Evolutionary conservation across 2,888 invertebrate genomes (phyloP), one percentile per base, ranked within the genome.

Genomic region (Ochlodes sylvanus): DNA sequence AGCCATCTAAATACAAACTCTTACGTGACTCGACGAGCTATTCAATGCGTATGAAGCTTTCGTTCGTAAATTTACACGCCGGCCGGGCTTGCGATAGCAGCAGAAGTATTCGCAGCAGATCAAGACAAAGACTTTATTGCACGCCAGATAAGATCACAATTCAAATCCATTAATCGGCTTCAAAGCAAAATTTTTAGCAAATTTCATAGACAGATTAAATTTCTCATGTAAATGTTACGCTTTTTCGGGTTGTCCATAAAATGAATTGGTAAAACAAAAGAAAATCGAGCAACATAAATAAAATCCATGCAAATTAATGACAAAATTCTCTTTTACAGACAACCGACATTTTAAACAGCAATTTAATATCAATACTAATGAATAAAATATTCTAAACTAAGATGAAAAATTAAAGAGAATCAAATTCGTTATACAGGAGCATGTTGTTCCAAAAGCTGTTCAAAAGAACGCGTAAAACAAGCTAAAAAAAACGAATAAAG

Each of bases 11-110:
- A 47, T 17, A 47, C 12, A n/a, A n/a, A 56, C 47, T 64, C 56
- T 64, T 56, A 64, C 64, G 64, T 56, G 64, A 64, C 56, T 56
- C 56, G 56, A 12, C 7, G 65, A 65, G 65, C 65, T 65, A 65
- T 65, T 64, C 17, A 63, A 21, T 63, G 42, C 65, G 19, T 65
- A 65, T 47, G 19, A 65, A 65, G 65, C 65, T 50, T 64, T 58
- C 50, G 65, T 52, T 65, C 9, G 41, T 52, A 64, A 58, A 52
- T 32, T n/a, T n/a, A 52, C 27, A 34, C 66, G 60, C 52, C 32
- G 52, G 50, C 27, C 47, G 52, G 58, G 66, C 66, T 66, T 32
- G 65, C 65, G 32, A 38, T 50, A 58, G 42, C 56, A 60, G 58
- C 58, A 34, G 63, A 38, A 54, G 54, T 7, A 34, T 57, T 41